Base-by-base conservation (phyloP, 1,140 invertebrate genomes). In the Choristoneura fumiferana region DNA sequence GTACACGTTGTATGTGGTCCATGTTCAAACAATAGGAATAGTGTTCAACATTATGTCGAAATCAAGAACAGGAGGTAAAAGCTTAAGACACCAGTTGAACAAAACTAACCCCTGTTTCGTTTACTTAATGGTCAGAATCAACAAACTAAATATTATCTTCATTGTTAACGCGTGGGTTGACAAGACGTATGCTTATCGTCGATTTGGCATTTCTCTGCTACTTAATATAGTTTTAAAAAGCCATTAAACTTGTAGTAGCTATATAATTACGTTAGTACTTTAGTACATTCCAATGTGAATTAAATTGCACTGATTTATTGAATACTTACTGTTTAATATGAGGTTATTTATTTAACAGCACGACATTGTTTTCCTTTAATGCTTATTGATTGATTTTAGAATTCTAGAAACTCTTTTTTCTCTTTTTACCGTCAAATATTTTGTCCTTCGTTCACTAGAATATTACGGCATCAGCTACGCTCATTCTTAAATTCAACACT, bases 151-250 rank as follows among this genome's bases (percentile, higher is more conserved):
- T 45, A 17, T 45, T 35, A 29, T 45, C n/a, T 14, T 14, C 17
- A 5, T 35, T 29, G 61, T 57, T 65, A 60, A 68, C 49, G 77
- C 77, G 80, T 85, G 82, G 80, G 83, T 63, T 73, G 79, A 77
- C 72, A 82, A 79, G 76, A 81, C 67, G 65, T 76, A 80, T 75
- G 78, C 80, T 83, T 87, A 87, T 84, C 77, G 73, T 71, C 62
- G 69, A 79, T 84, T 84, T 76, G 83, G 71, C 77, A 77, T 84
- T 84, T 84, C 78, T 81, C 71, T 65, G 81, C 80, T 85, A 87
- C 84, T 82, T 87, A 81, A 79, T 84, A 79, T 75, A 85, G 77
- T 85, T 87, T 82, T 82, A 80, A 78, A 81, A 78, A 78, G 74
- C 78, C 71, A 81, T 84, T 80, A 79, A 78, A 72, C 68, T 80